These are phyloP conservation scores for Lordiphosa stackelbergi DNA, from an alignment of 1,140 invertebrate genomes.

Conservation along the genomic window DNA sequence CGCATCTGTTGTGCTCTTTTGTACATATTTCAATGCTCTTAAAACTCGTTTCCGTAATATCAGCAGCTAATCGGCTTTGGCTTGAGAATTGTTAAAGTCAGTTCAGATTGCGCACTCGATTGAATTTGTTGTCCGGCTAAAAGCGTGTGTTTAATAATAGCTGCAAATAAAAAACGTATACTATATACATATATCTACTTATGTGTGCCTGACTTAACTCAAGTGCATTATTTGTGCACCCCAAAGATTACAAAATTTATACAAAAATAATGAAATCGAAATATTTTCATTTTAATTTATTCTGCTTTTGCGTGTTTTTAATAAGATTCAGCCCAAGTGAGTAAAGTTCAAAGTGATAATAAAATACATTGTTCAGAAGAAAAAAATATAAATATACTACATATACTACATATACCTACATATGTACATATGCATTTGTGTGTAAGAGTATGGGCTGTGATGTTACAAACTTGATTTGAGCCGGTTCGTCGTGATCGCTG, in stretches of 20 bases:
- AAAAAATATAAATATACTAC: conserved; percentile 19
- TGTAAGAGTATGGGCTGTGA: conserved; percentile 10
- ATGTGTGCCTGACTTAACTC: background rate
- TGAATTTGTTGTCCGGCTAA: conserved; percentile 13
- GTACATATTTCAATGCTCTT: conserved; percentile 12
- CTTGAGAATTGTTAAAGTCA: conserved; percentile 13
- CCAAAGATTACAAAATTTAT: background rate
- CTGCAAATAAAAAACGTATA: conserved; percentile 2
- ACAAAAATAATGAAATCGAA: conserved; percentile 16
- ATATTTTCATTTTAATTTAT: conserved; percentile 6
- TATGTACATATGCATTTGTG: conserved; percentile 7
- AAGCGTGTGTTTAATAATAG: conserved; percentile 5
- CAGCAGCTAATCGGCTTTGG: conserved; percentile 4
- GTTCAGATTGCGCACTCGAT: conserved; percentile 34
- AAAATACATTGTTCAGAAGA: conserved; percentile 4
- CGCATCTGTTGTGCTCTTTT: no score
- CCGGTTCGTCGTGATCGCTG: conserved; percentile 31
- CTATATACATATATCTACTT: conserved; percentile 1
- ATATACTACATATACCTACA: conserved; percentile 7
- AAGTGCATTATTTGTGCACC: conserved; percentile 10
- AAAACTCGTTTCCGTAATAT: conserved; percentile 25
- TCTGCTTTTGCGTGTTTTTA: conserved; percentile 19
- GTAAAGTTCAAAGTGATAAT: conserved; percentile 57
- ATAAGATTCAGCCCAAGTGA: conserved; percentile 36
- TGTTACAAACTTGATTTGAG: conserved; percentile 44